A percentile compares a stretch with the other conserved stretches of the same genome.
These are phyloP conservation scores for Puma concolor DNA, from an alignment of 2,113 vertebrate species.

Conservation along the genomic window DNA sequence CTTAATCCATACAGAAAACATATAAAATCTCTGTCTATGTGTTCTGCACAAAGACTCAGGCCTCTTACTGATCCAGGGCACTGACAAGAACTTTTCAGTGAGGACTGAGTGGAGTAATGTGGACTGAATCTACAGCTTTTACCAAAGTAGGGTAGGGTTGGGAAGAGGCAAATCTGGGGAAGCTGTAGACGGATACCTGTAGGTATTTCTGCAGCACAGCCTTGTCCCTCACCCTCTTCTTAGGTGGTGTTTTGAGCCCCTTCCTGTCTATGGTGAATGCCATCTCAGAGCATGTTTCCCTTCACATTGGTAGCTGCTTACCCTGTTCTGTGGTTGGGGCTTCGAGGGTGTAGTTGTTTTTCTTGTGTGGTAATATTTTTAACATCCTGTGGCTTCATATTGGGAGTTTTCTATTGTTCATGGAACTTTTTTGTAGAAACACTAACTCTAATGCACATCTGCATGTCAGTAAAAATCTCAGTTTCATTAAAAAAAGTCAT, in stretches of 20 bases:
- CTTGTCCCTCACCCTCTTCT: background rate
- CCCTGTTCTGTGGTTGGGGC: conserved; percentile 55
- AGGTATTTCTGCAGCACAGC: no score
- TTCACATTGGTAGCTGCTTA: conserved; percentile 21
- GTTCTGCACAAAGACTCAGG: background rate
- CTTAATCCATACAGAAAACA: background rate
- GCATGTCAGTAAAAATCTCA: conserved; percentile 85
- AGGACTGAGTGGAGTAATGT: no score
- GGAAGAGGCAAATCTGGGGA: no score
- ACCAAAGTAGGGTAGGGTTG: no score
- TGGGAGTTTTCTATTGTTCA: conserved; percentile 85
- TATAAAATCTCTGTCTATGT: background rate
- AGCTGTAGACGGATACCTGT: no score
- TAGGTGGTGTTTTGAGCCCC: background rate
- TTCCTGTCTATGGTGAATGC: background rate
- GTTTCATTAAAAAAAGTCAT: conserved; percentile 72
- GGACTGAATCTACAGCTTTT: no score
- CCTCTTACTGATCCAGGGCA: background rate
- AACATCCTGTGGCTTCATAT: conserved; percentile 85
- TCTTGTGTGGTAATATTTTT: conserved; percentile 86
- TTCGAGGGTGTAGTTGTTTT: conserved; percentile 81
- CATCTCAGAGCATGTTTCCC: background rate
- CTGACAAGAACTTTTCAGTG: background rate
- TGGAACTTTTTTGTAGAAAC: conserved; percentile 85
- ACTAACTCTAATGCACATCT: conserved; percentile 82